Evolutionary conservation across 2,113 vertebrate species (phyloP), one percentile per base, ranked within the genome.

Genomic region (Peromyscus maniculatus): DNA sequence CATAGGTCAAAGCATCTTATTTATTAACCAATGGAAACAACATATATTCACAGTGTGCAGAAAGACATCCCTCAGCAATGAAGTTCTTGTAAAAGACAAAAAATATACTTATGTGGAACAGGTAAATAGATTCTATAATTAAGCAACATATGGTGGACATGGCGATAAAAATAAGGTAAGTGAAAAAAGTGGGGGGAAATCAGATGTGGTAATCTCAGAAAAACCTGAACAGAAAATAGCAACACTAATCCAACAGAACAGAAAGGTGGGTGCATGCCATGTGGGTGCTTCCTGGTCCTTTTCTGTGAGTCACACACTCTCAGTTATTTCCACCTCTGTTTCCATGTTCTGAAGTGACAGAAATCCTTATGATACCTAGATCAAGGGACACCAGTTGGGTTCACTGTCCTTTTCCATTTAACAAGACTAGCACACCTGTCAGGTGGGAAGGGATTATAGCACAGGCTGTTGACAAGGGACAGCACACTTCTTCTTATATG

Each of bases 161-260:
- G 0, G 43, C 90, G 10, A 94, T 67, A 86, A 52, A 88, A 1
- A n/a, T 5, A 28, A 94, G 55, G 0, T 39, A 89, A 82, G 80
- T 59, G n/a, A 16, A 80, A 55, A 55, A 80, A 36, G 49, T 10
- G 6, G 6, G 1, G 2, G n/a, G 19, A 90, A 89, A 7, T 83
- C 7, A 94, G 69, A 96, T 95, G 87, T 77, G 89, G 59, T 88
- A 39, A 5, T 0, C 9, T 36, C n/a, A 94, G 31, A 96, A 98
- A 97, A 67, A 24, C 21, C 4, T 95, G 91, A 96, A 97, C 55
- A 21, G 19, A 96, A 36, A 98, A 95, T 31, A 59, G 39, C 24
- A 97, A 95, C 96, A 93, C 83, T 77, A 98, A 93, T 31, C 89
- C 94, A 59, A 88, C 67, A 90, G 57, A 97, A 93, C 0, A 95